Percentiles rank a stretch among this genome's conserved stretches.
Evolutionary conservation across 1,140 invertebrate species (phyloP).

Genomic region (Hirudo medicinalis): DNA sequence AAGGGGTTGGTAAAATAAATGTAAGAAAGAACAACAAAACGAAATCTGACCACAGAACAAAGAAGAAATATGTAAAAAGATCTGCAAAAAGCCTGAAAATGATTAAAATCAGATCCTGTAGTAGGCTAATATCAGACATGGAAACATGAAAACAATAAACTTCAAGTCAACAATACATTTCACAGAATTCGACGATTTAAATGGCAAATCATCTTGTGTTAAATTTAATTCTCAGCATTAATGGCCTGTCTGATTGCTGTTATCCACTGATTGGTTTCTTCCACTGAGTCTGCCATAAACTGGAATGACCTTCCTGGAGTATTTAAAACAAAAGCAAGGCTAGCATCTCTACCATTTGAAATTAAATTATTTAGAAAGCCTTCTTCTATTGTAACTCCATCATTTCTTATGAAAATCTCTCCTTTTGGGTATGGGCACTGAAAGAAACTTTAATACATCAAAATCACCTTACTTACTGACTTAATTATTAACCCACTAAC

Average conservation of each 20-base stretch:
- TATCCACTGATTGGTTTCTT: slow-evolving; percentile 64
- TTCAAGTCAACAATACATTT: no score
- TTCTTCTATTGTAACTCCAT: slow-evolving; percentile 56
- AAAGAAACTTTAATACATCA: slow-evolving; percentile 19
- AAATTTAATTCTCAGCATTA: neutral
- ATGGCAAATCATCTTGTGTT: no score
- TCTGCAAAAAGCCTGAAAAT: no score
- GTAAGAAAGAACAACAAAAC: no score
- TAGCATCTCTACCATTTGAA: slow-evolving; percentile 49
- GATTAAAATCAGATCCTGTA: no score
- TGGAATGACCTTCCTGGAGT: slow-evolving; percentile 68
- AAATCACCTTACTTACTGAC: neutral
- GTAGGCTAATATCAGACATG: no score
- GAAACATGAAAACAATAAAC: no score
- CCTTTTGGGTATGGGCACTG: slow-evolving; percentile 73
- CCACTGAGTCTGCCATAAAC: slow-evolving; percentile 62
- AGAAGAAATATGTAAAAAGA: no score
- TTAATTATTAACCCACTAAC: slow-evolving; percentile 38
- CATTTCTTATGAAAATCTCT: slow-evolving; percentile 68
- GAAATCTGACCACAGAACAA: no score
- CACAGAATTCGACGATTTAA: no score
- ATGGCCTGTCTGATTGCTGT: slow-evolving; percentile 9
- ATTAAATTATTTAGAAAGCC: slow-evolving; percentile 32
- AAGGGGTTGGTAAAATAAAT: no score
- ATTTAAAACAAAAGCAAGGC: slow-evolving; percentile 66